A percentile compares a stretch with the other conserved stretches of the same genome.
Conservation (phyloP, 2,888 invertebrate species). For the Lottia gigantea region DNA sequence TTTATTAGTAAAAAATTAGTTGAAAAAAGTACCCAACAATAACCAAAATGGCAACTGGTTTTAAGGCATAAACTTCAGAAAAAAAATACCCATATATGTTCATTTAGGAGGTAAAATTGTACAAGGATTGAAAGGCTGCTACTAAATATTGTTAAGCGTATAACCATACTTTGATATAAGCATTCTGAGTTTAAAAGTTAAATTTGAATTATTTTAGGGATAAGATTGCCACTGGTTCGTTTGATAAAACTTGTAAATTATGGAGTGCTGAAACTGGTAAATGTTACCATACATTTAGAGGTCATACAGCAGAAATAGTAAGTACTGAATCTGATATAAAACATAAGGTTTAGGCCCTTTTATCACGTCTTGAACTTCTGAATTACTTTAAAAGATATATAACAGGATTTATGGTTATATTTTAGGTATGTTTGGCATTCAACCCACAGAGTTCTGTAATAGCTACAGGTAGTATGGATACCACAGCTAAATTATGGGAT, state of each 20-base stretch:
- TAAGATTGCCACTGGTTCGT: constrained; percentile 69
- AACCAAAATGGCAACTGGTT: too few species aligned
- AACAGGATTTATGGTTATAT: constrained; percentile 13
- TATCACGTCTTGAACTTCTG: too few species aligned
- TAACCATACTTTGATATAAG: too few species aligned
- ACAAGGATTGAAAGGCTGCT: too few species aligned
- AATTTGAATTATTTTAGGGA: constrained; percentile 55
- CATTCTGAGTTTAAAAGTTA: background rate
- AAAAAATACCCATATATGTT: too few species aligned
- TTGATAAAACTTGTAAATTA: constrained; percentile 68
- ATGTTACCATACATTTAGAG: constrained; percentile 67
- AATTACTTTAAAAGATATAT: background rate
- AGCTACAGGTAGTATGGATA: constrained; percentile 83
- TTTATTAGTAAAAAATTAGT: too few species aligned
- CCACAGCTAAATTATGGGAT: constrained; percentile 79
- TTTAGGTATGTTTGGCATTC: constrained; percentile 71
- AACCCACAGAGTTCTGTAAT: constrained; percentile 76
- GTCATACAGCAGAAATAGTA: constrained; percentile 69
- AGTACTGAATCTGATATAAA: constrained; percentile 32
- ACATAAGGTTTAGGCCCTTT: background rate
- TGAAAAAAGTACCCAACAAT: too few species aligned
- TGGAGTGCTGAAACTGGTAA: constrained; percentile 68
- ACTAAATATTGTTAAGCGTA: too few species aligned
- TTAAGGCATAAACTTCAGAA: too few species aligned
- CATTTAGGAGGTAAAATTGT: too few species aligned